Evolutionary conservation across 2,888 invertebrate species (phyloP).

Genomic region (Dorcus hopei): DNA sequence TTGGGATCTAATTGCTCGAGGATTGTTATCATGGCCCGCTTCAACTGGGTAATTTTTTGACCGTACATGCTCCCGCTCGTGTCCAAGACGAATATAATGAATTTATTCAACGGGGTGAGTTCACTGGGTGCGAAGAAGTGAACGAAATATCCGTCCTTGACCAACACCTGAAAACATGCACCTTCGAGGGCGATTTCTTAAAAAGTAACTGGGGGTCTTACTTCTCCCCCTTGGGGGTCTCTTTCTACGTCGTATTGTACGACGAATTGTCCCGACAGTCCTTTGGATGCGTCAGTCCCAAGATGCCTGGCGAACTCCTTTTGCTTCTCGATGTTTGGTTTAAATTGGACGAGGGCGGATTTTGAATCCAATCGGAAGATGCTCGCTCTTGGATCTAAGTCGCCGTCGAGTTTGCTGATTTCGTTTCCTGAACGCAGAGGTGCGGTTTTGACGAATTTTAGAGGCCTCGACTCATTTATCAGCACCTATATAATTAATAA

Average conservation of each 20-base stretch:
- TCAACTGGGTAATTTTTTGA: conserved; percentile 62
- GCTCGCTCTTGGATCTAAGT: conserved; percentile 43
- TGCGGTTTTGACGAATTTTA: conserved; percentile 61
- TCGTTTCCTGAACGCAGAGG: conserved; percentile 64
- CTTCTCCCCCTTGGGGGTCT: conserved; percentile 57
- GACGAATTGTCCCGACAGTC: conserved; percentile 63
- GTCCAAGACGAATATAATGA: conserved; percentile 73
- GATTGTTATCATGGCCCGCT: conserved; percentile 66
- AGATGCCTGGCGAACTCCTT: conserved; percentile 50
- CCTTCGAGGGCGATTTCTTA: not conserved
- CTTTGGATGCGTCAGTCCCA: conserved; percentile 46
- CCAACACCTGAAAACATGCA: conserved; percentile 50
- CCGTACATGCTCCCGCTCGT: conserved; percentile 74
- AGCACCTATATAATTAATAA: conserved; percentile 46
- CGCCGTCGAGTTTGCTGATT: conserved; percentile 55
- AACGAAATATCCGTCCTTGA: conserved; percentile 71
- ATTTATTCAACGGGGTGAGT: conserved; percentile 59
- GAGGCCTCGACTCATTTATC: conserved; percentile 61
- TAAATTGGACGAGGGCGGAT: conserved; percentile 52
- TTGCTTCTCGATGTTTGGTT: conserved; percentile 60
- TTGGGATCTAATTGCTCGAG: conserved; percentile 59
- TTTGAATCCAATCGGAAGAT: conserved; percentile 34
- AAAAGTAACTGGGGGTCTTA: conserved; percentile 29
- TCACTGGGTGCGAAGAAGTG: conserved; percentile 70
- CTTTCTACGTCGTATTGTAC: conserved; percentile 70